Percentiles rank a stretch among this genome's conserved stretches.
Conservation (phyloP, 92 coral and sea anemone genomes). For the Scolanthus callimorphus region DNA sequence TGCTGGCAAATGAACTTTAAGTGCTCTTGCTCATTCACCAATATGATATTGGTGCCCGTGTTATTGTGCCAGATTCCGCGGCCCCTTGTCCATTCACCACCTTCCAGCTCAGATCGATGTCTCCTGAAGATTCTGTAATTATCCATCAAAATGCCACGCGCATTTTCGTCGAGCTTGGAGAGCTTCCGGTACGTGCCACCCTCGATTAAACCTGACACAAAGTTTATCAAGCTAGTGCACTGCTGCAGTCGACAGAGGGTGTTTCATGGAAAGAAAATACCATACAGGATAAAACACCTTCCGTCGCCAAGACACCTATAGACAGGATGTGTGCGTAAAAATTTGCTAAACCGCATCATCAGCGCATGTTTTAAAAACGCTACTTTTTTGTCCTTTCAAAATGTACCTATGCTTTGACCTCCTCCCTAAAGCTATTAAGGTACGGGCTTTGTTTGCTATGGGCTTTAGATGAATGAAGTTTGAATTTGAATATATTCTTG, state of each 20-base stretch:
- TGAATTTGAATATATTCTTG: too few relatives aligned
- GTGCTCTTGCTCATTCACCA: conserved; percentile 51
- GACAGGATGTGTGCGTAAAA: not conserved
- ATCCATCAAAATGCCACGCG: not conserved
- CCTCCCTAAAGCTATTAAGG: too few relatives aligned
- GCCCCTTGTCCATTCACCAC: conserved; percentile 18
- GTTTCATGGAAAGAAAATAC: too few relatives aligned
- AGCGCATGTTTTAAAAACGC: not conserved
- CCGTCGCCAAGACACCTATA: too few relatives aligned
- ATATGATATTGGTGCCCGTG: conserved; percentile 2
- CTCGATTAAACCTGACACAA: not conserved
- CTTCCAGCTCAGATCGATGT: conserved; percentile 5
- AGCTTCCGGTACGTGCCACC: conserved; percentile 9
- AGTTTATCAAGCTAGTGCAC: too few relatives aligned
- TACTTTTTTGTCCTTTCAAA: too few relatives aligned
- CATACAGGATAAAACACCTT: too few relatives aligned
- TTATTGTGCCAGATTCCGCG: conserved; percentile 23
- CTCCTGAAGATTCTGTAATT: conserved; percentile 13
- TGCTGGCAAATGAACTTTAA: conserved; percentile 31
- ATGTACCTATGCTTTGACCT: too few relatives aligned
- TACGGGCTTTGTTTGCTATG: too few relatives aligned
- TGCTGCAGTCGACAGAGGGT: too few relatives aligned
- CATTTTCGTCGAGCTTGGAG: not conserved
- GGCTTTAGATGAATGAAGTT: too few relatives aligned
- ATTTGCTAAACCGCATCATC: not conserved